phyloP scores from a whole-genome alignment of 2,113 vertebrate species.

The Epinephelus cyanopodus region DNA sequence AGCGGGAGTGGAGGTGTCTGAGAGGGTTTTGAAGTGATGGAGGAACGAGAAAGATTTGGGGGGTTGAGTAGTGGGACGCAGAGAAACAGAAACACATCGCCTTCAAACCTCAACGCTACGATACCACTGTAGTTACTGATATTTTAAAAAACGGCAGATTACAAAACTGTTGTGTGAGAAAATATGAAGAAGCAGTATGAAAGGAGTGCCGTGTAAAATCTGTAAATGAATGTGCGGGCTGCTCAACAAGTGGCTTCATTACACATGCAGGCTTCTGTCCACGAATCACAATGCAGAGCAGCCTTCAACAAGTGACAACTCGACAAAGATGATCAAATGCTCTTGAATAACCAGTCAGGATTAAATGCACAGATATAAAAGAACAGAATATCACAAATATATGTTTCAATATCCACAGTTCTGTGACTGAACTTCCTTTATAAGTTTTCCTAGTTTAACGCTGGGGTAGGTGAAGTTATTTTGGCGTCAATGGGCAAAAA shows the following conservation, averaged over 20 bases:
- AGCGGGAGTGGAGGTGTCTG: neutral
- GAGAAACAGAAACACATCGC: neutral
- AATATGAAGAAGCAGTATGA: neutral
- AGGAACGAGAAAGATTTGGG: neutral
- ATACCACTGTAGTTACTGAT: neutral
- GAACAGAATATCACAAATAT: too few species aligned
- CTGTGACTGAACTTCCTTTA: too few species aligned
- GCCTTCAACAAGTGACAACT: neutral
- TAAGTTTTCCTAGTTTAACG: too few species aligned
- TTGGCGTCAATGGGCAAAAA: too few species aligned
- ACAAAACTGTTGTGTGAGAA: neutral
- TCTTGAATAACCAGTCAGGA: too few species aligned
- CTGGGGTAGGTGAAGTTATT: too few species aligned
- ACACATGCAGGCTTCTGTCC: neutral
- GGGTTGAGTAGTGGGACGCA: too few species aligned
- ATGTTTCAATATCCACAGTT: too few species aligned
- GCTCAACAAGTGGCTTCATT: neutral
- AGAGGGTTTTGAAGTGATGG: constrained; percentile 8
- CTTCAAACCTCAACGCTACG: neutral
- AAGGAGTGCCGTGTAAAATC: neutral
- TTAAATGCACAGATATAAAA: too few species aligned
- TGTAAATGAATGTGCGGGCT: neutral
- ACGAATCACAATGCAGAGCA: neutral
- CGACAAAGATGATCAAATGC: too few species aligned
- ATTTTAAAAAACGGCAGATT: neutral